A percentile compares a stretch with the other conserved stretches of the same genome.
Evolutionary conservation across 2,888 invertebrate genomes (phyloP).

Genomic region (Agonopterix heracliana): DNA sequence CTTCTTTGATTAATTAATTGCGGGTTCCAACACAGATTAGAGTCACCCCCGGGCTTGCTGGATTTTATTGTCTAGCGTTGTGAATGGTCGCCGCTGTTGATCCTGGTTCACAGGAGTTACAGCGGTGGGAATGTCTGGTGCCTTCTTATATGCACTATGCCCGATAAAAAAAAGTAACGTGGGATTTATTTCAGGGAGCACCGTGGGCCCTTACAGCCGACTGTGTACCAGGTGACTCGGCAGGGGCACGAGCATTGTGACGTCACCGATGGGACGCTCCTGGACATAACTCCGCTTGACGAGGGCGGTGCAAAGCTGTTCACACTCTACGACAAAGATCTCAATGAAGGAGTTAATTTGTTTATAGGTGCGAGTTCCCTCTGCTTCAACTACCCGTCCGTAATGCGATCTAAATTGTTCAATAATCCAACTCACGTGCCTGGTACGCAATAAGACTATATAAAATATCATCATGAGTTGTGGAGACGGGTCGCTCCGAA

Average conservation of each 20-base stretch:
- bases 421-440: conserved; percentile 13
- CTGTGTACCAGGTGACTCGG: conserved; percentile 82
- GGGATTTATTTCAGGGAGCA: conserved; percentile 57
- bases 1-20: too few species aligned
- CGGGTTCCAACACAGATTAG: too few species aligned
- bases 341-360: conserved; percentile 83
- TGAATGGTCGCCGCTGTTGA: too few species aligned
- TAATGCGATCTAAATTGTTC: neutral
- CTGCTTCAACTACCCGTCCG: neutral
- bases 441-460: conserved; percentile 8
- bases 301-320: conserved; percentile 80
- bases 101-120: too few species aligned
- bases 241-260: conserved; percentile 84
- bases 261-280: conserved; percentile 80
- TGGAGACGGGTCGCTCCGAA: conserved; percentile 11
- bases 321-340: conserved; percentile 83
- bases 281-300: conserved; percentile 82
- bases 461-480: conserved; percentile 7
- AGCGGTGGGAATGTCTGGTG: too few species aligned
- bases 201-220: conserved; percentile 73
- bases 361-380: conserved; percentile 70
- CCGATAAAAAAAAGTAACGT: too few species aligned
- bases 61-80: too few species aligned
- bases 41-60: too few species aligned
- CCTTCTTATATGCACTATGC: too few species aligned